Percentiles rank a stretch among this genome's conserved stretches.
Conservation (phyloP, 1,140 invertebrate species). For the Agrypnia vestita region DNA sequence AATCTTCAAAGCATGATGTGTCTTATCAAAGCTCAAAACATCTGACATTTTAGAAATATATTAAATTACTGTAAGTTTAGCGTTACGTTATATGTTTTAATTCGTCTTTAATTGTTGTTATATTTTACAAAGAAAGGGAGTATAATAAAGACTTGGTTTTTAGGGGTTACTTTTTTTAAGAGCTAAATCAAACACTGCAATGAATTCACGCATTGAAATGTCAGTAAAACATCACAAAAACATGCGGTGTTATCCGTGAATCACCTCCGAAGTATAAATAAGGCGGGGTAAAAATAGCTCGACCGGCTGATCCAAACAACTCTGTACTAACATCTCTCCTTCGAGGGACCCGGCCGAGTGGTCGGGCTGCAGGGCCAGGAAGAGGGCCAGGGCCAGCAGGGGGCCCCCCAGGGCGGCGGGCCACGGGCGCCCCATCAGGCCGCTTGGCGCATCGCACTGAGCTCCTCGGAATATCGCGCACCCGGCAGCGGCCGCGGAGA, state of each 20-base stretch:
- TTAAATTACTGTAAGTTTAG: too few relatives aligned
- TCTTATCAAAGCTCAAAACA: too few relatives aligned
- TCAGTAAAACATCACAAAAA: conserved; percentile 34
- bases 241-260: conserved; percentile 27
- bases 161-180: too few relatives aligned
- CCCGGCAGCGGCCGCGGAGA: not conserved
- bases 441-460: not conserved
- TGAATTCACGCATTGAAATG: not conserved
- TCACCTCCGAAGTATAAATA: conserved; percentile 35
- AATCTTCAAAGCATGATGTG: too few relatives aligned
- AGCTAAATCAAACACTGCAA: too few relatives aligned
- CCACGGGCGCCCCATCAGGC: conserved; percentile 31
- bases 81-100: too few relatives aligned
- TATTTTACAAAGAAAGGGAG: too few relatives aligned
- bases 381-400: conserved; percentile 6
- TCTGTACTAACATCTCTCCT: conserved; percentile 45
- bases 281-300: conserved; percentile 16
- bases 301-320: not conserved
- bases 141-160: too few relatives aligned
- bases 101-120: too few relatives aligned
- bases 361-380: conserved; percentile 26
- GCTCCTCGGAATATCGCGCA: not conserved
- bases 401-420: not conserved
- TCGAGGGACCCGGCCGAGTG: conserved; percentile 23
- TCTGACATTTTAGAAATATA: too few relatives aligned